Percentiles rank a stretch among this genome's conserved stretches.
phyloP scores from a whole-genome alignment of 1,140 invertebrate genomes.

The Papilio polytes region DNA sequence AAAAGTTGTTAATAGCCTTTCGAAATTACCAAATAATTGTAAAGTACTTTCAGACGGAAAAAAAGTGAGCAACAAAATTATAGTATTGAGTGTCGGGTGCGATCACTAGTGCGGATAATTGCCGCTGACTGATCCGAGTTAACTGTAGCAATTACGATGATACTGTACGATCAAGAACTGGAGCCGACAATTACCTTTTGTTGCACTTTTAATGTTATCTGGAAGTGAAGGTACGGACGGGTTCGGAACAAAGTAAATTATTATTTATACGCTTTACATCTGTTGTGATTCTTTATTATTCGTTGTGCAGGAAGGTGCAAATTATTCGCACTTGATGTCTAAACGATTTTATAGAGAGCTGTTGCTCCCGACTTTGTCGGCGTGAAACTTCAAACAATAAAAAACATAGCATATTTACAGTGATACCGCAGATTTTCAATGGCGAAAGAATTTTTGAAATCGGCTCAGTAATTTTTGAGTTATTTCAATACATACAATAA shows the following conservation, averaged over 20 bases:
- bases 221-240: constrained; percentile 49
- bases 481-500: too few relatives aligned
- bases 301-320: neutral
- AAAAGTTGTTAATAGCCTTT: neutral
- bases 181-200: constrained; percentile 55
- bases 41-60: neutral
- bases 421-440: too few relatives aligned
- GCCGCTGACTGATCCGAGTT: constrained; percentile 54
- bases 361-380: too few relatives aligned
- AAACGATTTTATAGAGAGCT: neutral
- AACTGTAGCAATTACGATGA: constrained; percentile 62
- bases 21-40: neutral
- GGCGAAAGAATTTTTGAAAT: too few relatives aligned
- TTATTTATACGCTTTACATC: neutral
- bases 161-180: constrained; percentile 54
- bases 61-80: constrained; percentile 20
- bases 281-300: neutral
- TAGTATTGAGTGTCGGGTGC: neutral
- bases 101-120: constrained; percentile 46
- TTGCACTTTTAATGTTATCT: constrained; percentile 48
- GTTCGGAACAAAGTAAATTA: constrained; percentile 45
- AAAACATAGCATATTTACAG: too few relatives aligned
- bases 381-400: too few relatives aligned
- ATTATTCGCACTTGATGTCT: neutral
- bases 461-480: too few relatives aligned